Evolutionary conservation across 2,113 vertebrate genomes (phyloP).

Genomic region (Romanogobio albipinnatus): DNA sequence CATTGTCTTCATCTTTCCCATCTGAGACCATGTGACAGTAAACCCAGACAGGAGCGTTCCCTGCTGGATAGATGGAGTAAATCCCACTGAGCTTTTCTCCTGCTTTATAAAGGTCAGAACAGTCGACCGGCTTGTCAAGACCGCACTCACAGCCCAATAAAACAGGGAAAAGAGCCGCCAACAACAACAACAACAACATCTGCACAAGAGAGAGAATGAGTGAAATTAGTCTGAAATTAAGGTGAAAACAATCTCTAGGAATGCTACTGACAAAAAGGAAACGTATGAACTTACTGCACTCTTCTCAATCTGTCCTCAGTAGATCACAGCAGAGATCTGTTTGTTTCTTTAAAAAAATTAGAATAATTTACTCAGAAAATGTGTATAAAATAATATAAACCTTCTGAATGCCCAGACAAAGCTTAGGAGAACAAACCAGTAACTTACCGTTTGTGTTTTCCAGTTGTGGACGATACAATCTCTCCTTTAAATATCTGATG

Average conservation of each 20-base stretch:
- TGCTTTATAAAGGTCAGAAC: constrained; percentile 45
- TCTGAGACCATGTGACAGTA: too few species aligned
- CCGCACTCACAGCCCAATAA: neutral
- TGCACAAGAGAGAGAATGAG: neutral
- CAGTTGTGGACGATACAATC: neutral
- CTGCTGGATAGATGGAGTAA: too few species aligned
- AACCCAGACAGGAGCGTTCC: too few species aligned
- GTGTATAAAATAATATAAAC: neutral
- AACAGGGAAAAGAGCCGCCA: neutral
- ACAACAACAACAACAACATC: neutral
- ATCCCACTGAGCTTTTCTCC: too few species aligned
- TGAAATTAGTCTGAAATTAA: neutral
- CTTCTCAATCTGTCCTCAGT: neutral
- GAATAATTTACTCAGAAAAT: neutral
- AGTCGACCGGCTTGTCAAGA: constrained; percentile 55
- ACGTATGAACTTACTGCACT: neutral
- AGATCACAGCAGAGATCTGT: neutral
- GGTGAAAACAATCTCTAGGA: neutral
- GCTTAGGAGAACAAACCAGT: neutral
- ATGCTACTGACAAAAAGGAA: neutral
- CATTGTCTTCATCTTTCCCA: too few species aligned
- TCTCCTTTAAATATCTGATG: neutral
- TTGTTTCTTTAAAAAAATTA: neutral
- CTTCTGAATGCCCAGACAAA: neutral
- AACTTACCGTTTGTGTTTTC: neutral